Conservation (phyloP, 2,888 invertebrate species). For the Aleiodes alternator region DNA sequence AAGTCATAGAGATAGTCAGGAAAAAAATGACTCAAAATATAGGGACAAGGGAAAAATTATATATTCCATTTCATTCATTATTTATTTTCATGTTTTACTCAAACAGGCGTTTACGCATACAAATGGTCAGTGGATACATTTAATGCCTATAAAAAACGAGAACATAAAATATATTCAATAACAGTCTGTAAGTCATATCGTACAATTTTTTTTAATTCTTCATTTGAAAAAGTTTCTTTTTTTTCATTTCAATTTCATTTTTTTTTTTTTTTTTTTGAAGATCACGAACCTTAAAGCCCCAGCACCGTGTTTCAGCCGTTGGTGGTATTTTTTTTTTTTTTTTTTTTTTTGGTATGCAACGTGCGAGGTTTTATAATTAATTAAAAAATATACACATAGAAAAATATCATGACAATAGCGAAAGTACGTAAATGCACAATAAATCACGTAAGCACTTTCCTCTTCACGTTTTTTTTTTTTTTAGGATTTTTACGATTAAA, state of each 20-base stretch:
- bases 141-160: conserved; percentile 46
- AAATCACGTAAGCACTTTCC: conserved; percentile 49
- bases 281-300: conserved; percentile 45
- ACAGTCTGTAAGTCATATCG: conserved; percentile 45
- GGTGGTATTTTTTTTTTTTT: conserved; percentile 14
- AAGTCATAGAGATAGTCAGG: too few species aligned
- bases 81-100: conserved; percentile 31
- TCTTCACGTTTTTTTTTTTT: conserved; percentile 41
- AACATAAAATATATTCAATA: conserved; percentile 48
- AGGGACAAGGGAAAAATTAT: background rate
- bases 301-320: conserved; percentile 24
- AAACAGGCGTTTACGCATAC: conserved; percentile 49
- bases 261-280: conserved; percentile 25
- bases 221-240: background rate
- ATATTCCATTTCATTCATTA: background rate
- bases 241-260: background rate
- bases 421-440: conserved; percentile 50
- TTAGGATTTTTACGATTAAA: conserved; percentile 29
- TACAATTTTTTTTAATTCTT: conserved; percentile 40
- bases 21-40: too few species aligned
- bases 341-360: background rate
- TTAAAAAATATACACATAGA: conserved; percentile 56
- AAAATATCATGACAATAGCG: conserved; percentile 57
- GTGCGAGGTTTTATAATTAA: conserved; percentile 47
- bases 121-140: conserved; percentile 49